Evolutionary conservation across 2,113 vertebrate genomes (phyloP).

Genomic region (Entomyzon cyanotis): DNA sequence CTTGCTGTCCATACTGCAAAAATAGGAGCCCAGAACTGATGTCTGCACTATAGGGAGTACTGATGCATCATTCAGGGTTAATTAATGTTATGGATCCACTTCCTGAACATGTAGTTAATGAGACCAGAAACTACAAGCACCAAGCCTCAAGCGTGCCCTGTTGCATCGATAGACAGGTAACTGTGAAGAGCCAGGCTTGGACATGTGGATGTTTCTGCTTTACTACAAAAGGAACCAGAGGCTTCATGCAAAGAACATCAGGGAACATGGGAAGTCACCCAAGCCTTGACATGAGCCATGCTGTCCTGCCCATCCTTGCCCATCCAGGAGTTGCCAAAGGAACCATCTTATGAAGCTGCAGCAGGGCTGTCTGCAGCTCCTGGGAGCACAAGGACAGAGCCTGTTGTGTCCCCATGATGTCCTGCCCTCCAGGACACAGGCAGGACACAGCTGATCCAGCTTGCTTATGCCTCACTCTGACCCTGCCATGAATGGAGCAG

Average conservation of each 20-base stretch:
- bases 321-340: background rate
- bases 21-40: background rate
- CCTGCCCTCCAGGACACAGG: background rate
- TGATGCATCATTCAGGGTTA: background rate
- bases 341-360: background rate
- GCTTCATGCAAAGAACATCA: background rate
- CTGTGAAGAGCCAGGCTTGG: background rate
- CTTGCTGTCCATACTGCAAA: background rate
- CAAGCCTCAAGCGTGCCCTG: background rate
- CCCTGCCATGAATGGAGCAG: background rate
- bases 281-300: background rate
- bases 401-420: background rate
- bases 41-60: background rate
- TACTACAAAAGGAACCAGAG: background rate
- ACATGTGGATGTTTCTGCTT: background rate
- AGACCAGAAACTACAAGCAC: background rate
- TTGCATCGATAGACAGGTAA: fast-evolving
- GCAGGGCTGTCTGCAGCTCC: background rate
- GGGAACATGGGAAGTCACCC: background rate
- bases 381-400: background rate
- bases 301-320: background rate
- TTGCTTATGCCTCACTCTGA: background rate
- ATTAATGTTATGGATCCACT: background rate
- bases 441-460: background rate
- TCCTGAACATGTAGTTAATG: background rate